Base-by-base conservation (phyloP, 37 sponge, comb jelly and placozoan genomes). In the Haliclona indistincta region DNA sequence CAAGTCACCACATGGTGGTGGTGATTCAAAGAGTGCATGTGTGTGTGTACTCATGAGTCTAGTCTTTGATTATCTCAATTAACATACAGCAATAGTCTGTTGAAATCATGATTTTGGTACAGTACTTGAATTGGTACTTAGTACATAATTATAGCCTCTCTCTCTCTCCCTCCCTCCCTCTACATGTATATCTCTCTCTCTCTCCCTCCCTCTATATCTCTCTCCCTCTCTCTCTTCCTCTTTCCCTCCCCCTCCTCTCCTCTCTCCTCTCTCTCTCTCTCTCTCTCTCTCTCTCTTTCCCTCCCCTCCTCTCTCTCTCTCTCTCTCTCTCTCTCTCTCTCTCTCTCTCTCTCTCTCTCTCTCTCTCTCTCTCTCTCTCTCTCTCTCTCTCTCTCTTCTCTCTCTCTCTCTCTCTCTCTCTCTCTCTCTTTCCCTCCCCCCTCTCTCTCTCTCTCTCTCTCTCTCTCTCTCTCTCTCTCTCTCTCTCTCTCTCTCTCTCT, bases 321-420 rank as follows among this genome's bases (percentile, higher is more conserved):
- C 62, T 60, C 62, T 60, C 62, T 60, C 62, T 60, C 62, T 60
- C 62, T 60, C 62, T 60, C 62, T 60, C 62, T 60, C 62, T 60
- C 62, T 60, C 62, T 60, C 62, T 60, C 62, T 60, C 62, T 60
- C 62, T 60, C 62, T 60, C 62, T 60, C 62, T 60, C 62, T 60
- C 62, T 60, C 62, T 60, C 62, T 60, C 62, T 60, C 62, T 60
- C 62, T 60, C 62, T 60, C 62, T 60, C 62, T 60, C 62, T 60
- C 62, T 60, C 62, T 60, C 62, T 3, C 22, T 39, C 28, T 20
- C 25, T 19, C 47, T 30, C 38, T 62, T 8, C 39, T 56, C 38
- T 30, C 10, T 23, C 41, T 44, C 36, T 56, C 5, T 33, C 42
- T 35, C 63, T 8, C 60, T 67, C 0, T 55, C 7, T 30, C 4